phyloP scores from a whole-genome alignment of 1,140 invertebrate species.

The Atta colombica region DNA sequence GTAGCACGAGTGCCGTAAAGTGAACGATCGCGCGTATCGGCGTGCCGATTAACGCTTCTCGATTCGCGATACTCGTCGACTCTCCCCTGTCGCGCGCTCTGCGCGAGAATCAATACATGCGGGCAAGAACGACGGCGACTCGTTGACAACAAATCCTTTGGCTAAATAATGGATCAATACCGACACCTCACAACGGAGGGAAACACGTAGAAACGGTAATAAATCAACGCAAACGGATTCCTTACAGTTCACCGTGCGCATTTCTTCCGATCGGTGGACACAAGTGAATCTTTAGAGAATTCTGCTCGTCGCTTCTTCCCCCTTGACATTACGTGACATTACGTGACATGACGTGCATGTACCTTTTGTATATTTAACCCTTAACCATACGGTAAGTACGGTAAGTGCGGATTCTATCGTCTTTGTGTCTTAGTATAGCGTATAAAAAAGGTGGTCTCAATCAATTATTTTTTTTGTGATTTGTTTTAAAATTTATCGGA shows the following conservation, averaged over 20 bases:
- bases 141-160: slow-evolving; percentile 69
- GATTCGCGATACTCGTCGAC: background rate
- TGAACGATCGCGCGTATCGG: background rate
- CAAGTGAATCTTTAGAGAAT: background rate
- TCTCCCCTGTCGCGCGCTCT: background rate
- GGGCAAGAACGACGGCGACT: slow-evolving; percentile 37
- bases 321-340: background rate
- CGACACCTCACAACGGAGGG: slow-evolving; percentile 73
- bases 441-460: background rate
- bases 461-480: background rate
- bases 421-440: background rate
- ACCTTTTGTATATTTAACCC: slow-evolving; percentile 15
- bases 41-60: background rate
- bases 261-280: background rate
- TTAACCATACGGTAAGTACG: background rate
- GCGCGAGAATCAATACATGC: slow-evolving; percentile 66
- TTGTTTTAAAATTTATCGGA: background rate
- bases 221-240: slow-evolving; percentile 47
- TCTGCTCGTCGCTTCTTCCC: background rate
- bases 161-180: slow-evolving; percentile 85
- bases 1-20: slow-evolving; percentile 37
- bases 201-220: slow-evolving; percentile 70
- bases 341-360: background rate
- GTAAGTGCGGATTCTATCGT: background rate
- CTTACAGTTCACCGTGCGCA: background rate